Conservation (phyloP, 2,888 invertebrate genomes). For the Phortica okadai region DNA sequence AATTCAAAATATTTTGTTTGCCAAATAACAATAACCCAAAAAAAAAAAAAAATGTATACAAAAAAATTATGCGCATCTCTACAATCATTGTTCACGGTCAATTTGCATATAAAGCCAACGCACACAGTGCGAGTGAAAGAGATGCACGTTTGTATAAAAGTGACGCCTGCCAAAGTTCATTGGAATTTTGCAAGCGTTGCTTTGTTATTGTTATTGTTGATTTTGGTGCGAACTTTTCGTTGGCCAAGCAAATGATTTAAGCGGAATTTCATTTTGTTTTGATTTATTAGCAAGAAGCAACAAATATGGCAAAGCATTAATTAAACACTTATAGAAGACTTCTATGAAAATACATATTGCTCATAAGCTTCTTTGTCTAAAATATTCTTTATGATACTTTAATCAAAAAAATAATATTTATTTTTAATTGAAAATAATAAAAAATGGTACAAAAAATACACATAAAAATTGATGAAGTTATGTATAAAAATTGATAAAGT, state of each 20-base stretch:
- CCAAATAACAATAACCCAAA: neutral
- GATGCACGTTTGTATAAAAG: constrained; percentile 24
- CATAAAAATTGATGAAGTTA: too few species aligned
- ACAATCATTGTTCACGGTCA: constrained; percentile 15
- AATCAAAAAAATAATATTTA: neutral
- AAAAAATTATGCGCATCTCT: neutral
- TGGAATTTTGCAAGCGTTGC: constrained; percentile 52
- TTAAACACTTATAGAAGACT: constrained; percentile 46
- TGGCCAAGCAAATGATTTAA: constrained; percentile 59
- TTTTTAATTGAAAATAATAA: neutral
- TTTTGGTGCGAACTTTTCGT: constrained; percentile 31
- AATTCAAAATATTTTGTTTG: neutral
- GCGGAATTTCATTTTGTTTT: constrained; percentile 53
- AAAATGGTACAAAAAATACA: neutral
- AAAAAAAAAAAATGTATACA: neutral
- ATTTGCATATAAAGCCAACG: constrained; percentile 22
- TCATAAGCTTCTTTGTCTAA: neutral
- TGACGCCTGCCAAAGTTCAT: constrained; percentile 58
- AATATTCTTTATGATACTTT: neutral
- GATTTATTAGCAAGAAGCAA: constrained; percentile 47
- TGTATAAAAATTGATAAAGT: too few species aligned
- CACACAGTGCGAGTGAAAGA: neutral
- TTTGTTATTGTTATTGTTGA: constrained; percentile 5
- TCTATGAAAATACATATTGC: neutral
- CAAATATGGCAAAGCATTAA: constrained; percentile 60